Percentiles rank a stretch among this genome's conserved stretches.
Conservation (phyloP, 2,888 invertebrate genomes). For the Schizotus pectinicornis region DNA sequence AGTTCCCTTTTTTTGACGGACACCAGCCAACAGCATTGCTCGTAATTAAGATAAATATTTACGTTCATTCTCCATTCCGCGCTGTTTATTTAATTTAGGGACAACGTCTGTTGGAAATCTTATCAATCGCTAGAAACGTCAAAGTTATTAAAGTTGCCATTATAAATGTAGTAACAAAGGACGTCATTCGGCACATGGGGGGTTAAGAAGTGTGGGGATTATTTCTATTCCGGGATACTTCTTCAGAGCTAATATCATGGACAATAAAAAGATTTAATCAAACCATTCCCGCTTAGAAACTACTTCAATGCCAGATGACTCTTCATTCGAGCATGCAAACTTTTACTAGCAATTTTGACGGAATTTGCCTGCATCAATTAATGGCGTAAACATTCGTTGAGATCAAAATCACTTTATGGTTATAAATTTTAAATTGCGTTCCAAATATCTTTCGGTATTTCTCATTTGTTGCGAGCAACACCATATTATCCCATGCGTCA, state of each 20-base stretch:
- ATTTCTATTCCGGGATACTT: slow-evolving; percentile 23
- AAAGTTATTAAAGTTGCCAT: slow-evolving; percentile 29
- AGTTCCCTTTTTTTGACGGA: slow-evolving; percentile 10
- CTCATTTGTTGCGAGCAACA: no score
- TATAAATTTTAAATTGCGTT: slow-evolving; percentile 13
- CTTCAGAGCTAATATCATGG: slow-evolving; percentile 11
- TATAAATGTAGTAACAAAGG: slow-evolving; percentile 31
- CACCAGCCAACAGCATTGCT: slow-evolving; percentile 1
- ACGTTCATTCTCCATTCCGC: slow-evolving; percentile 3
- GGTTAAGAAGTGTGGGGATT: slow-evolving; percentile 23
- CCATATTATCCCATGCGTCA: no score
- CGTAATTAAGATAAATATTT: slow-evolving; percentile 26
- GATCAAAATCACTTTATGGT: background rate
- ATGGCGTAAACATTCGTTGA: no score
- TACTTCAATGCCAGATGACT: slow-evolving; percentile 7
- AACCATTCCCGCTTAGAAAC: slow-evolving; percentile 14
- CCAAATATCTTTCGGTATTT: slow-evolving; percentile 1
- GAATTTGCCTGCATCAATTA: no score
- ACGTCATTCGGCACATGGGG: slow-evolving; percentile 26
- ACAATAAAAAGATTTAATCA: slow-evolving; percentile 29
- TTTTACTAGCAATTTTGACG: background rate
- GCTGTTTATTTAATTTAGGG: slow-evolving; percentile 18
- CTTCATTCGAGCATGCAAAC: background rate
- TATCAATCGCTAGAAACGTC: slow-evolving; percentile 19
- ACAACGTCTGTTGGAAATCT: slow-evolving; percentile 26